phyloP scores from a whole-genome alignment of 1,140 invertebrate species.

The Nymphalis io region DNA sequence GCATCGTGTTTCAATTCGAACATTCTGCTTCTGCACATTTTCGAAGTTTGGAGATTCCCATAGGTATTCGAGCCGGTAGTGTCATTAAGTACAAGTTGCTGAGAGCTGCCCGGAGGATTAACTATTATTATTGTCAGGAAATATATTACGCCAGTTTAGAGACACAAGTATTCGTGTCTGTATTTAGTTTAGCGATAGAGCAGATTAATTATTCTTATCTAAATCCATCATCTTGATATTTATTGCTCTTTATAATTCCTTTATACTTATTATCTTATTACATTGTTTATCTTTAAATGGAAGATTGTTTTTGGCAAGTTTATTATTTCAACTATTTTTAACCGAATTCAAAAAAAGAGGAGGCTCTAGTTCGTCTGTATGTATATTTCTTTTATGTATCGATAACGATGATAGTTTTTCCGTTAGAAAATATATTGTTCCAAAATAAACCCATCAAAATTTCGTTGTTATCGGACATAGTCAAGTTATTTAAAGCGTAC shows the following conservation, averaged over 20 bases:
- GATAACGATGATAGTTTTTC: no score
- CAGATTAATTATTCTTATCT: conserved; percentile 12
- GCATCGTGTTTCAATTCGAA: conserved; percentile 18
- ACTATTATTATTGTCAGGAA: conserved; percentile 35
- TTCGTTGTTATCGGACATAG: no score
- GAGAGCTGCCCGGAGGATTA: conserved; percentile 26
- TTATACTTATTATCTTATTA: not conserved
- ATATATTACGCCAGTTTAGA: conserved; percentile 15
- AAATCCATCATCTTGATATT: conserved; percentile 8
- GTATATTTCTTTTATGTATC: no score
- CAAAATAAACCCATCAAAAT: no score
- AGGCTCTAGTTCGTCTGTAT: no score
- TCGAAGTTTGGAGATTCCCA: conserved; percentile 16
- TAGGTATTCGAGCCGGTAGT: conserved; percentile 28
- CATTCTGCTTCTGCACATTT: conserved; percentile 2
- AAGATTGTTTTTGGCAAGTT: not conserved
- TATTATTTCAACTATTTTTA: not conserved
- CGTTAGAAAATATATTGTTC: no score
- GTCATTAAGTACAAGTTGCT: conserved; percentile 33
- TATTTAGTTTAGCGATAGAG: not conserved
- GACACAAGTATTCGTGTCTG: not conserved
- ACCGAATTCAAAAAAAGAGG: no score
- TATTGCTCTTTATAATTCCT: not conserved
- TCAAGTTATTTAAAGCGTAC: no score
- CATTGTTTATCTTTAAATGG: not conserved